These are phyloP conservation scores for Cairina moschata DNA, from an alignment of 2,113 vertebrate species.

Conservation along the genomic window DNA sequence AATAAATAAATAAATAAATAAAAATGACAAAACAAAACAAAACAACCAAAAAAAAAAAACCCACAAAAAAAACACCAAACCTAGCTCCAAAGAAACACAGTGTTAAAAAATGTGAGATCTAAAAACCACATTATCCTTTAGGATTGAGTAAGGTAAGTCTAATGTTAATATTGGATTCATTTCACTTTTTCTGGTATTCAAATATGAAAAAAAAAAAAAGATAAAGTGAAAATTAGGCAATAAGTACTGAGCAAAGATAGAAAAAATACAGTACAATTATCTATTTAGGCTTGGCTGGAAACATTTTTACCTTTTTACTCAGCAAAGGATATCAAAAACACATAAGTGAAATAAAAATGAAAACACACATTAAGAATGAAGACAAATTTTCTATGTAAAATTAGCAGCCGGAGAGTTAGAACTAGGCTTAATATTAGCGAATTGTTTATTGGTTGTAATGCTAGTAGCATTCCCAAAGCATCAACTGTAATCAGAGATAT, in stretches of 20 bases:
- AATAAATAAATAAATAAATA: background rate
- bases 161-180: background rate
- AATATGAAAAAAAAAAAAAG: background rate
- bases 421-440: background rate
- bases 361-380: background rate
- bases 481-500: slow-evolving; percentile 33
- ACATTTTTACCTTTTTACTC: background rate
- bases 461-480: background rate
- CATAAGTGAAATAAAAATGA: background rate
- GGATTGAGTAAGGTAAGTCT: background rate
- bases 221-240: background rate
- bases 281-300: background rate
- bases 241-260: background rate
- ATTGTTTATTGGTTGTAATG: slow-evolving; percentile 29
- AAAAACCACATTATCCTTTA: background rate
- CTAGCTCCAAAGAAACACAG: background rate
- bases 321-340: background rate
- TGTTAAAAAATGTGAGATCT: background rate
- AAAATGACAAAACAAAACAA: too few species aligned
- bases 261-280: background rate
- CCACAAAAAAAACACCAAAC: too few species aligned
- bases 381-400: slow-evolving; percentile 17
- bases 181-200: background rate
- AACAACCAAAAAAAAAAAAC: background rate
- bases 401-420: slow-evolving; percentile 7